Evolutionary conservation across 2,797 vertebrate genomes (phyloP).

Genomic region (Cuniculus paca): DNA sequence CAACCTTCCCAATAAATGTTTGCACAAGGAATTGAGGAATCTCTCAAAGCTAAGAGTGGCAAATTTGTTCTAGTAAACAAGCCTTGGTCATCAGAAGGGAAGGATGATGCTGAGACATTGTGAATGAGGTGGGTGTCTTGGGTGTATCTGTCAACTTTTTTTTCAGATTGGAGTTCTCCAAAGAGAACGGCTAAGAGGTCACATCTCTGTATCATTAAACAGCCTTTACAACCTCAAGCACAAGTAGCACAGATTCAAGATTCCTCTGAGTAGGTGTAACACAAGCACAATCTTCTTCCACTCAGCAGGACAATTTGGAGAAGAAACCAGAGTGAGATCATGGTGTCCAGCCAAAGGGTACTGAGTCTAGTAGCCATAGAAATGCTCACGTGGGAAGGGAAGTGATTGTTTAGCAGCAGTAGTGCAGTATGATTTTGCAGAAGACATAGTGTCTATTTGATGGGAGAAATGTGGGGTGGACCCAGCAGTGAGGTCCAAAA

Average conservation of each 20-base stretch:
- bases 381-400: neutral
- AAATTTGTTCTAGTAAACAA: neutral
- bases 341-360: neutral
- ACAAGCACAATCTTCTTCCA: neutral
- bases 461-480: neutral
- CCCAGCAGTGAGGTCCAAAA: neutral
- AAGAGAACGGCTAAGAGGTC: neutral
- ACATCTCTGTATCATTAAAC: neutral
- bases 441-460: neutral
- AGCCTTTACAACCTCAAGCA: neutral
- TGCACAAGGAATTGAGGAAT: neutral
- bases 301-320: neutral
- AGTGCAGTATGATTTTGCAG: neutral
- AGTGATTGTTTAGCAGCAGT: neutral
- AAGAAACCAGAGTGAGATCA: neutral
- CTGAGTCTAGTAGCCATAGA: neutral
- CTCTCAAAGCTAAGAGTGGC: neutral
- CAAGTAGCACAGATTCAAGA: neutral
- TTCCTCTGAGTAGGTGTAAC: neutral
- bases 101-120: neutral
- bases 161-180: neutral
- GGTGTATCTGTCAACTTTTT: neutral
- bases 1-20: neutral
- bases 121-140: neutral
- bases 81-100: neutral